phyloP scores from a whole-genome alignment of 2,888 invertebrate genomes.

The Epistrophe eligans region DNA sequence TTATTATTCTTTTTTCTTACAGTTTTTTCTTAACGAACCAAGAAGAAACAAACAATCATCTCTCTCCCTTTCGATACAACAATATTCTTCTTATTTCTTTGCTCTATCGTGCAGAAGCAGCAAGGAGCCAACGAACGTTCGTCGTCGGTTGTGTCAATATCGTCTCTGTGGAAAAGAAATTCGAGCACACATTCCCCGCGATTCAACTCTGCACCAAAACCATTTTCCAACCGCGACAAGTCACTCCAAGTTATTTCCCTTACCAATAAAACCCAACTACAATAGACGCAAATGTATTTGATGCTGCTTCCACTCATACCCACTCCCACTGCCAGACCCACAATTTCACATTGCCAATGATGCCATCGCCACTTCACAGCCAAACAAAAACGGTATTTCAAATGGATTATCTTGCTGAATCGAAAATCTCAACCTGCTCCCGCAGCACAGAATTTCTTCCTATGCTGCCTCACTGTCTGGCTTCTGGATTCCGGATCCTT shows the following conservation, averaged over 20 bases:
- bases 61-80: slow-evolving; percentile 34
- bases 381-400: slow-evolving; percentile 51
- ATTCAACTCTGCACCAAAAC: slow-evolving; percentile 9
- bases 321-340: neutral
- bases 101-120: slow-evolving; percentile 51
- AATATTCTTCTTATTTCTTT: slow-evolving; percentile 46
- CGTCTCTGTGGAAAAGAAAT: neutral
- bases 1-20: neutral
- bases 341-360: neutral
- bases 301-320: neutral
- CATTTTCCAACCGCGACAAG: slow-evolving; percentile 40
- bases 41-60: slow-evolving; percentile 19
- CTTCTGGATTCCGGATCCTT: slow-evolving; percentile 17
- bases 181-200: slow-evolving; percentile 9
- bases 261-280: slow-evolving; percentile 56
- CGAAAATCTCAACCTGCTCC: slow-evolving; percentile 46
- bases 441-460: neutral
- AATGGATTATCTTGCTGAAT: slow-evolving; percentile 66
- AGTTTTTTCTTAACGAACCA: slow-evolving; percentile 52
- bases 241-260: slow-evolving; percentile 65
- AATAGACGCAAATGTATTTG: slow-evolving; percentile 64
- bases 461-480: neutral
- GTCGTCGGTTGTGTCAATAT: neutral
- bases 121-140: slow-evolving; percentile 5
- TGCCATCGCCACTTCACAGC: slow-evolving; percentile 10